Conservation (phyloP, 2,113 vertebrate genomes). For the Halcyon senegalensis region DNA sequence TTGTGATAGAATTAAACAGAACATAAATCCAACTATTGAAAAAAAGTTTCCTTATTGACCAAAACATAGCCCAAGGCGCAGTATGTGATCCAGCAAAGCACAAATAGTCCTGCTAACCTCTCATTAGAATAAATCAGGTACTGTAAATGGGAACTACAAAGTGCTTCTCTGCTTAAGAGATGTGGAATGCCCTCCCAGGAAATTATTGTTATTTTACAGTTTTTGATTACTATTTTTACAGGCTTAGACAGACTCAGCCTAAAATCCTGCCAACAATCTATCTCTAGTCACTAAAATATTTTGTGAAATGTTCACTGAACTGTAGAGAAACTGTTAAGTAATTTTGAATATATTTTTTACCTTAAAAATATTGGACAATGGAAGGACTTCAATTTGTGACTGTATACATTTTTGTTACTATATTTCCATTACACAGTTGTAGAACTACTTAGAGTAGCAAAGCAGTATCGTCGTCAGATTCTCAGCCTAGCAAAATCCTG, state of each 20-base stretch:
- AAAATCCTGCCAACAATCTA: not conserved
- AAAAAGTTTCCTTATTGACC: not conserved
- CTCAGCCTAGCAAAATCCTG: not conserved
- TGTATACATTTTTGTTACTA: not conserved
- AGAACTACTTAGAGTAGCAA: not conserved
- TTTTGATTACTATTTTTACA: not conserved
- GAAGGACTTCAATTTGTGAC: not conserved
- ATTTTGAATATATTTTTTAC: not conserved
- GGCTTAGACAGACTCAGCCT: not conserved
- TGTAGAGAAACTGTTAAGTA: not conserved
- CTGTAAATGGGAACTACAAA: not conserved
- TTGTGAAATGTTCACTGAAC: not conserved
- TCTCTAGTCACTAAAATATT: not conserved
- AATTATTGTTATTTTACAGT: not conserved
- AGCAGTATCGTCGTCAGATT: not conserved
- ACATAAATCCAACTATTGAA: not conserved
- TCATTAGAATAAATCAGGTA: not conserved
- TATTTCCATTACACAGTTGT: not conserved
- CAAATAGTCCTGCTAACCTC: not conserved
- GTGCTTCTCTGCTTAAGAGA: not conserved
- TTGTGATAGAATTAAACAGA: not conserved
- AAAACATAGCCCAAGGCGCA: not conserved
- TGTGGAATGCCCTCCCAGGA: not conserved
- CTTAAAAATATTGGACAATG: not conserved
- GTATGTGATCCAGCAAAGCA: not conserved